Evolutionary conservation across 2,888 invertebrate species (phyloP).

Genomic region (Schrankia costaestrigalis): DNA sequence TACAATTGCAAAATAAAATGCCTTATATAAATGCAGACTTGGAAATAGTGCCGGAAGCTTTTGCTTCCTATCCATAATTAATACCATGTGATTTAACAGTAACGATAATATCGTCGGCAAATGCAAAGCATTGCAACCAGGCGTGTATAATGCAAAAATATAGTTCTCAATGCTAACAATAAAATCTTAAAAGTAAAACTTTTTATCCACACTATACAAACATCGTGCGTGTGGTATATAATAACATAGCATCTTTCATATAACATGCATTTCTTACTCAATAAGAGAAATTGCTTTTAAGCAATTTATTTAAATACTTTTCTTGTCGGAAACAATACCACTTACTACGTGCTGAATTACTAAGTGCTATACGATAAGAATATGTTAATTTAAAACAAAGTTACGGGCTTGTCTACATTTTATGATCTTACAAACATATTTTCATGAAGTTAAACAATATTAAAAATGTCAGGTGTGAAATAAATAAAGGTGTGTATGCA

Average conservation of each 20-base stretch:
- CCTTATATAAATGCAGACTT: conserved; percentile 26
- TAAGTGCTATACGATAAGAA: background rate
- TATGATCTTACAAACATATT: too few species aligned
- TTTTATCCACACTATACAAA: conserved; percentile 48
- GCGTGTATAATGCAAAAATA: conserved; percentile 62
- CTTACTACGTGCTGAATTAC: conserved; percentile 14
- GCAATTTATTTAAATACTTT: conserved; percentile 20
- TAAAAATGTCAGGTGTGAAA: conserved; percentile 33
- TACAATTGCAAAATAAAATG: conserved; percentile 26
- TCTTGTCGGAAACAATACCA: conserved; percentile 26
- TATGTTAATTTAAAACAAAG: too few species aligned
- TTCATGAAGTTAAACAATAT: conserved; percentile 28
- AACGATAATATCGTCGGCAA: conserved; percentile 57
- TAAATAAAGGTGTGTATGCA: conserved; percentile 29
- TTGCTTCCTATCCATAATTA: too few species aligned
- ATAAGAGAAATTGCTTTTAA: conserved; percentile 16
- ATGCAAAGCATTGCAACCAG: conserved; percentile 78
- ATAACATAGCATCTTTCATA: conserved; percentile 41
- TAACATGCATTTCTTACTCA: conserved; percentile 43
- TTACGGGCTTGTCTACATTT: too few species aligned
- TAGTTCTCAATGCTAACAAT: conserved; percentile 46
- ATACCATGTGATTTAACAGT: conserved; percentile 51
- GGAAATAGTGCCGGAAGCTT: too few species aligned
- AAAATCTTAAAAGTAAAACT: conserved; percentile 38
- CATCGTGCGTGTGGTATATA: conserved; percentile 59